Base-by-base conservation (phyloP, 2,888 invertebrate genomes). In the Scaptomyza parva region DNA sequence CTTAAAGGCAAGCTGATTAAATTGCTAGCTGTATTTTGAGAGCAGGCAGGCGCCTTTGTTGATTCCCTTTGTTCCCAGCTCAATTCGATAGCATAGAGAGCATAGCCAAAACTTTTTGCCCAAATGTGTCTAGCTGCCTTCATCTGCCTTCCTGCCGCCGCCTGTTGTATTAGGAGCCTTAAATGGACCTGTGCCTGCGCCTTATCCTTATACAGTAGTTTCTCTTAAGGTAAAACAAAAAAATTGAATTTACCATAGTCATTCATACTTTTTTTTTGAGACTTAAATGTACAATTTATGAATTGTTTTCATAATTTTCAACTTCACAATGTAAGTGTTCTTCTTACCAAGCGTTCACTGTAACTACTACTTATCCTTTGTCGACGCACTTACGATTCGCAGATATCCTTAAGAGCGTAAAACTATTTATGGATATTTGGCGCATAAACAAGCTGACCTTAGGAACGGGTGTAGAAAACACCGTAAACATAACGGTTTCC, bases 381-480 rank as follows among this genome's bases (percentile, higher is more conserved):
- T 45, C 77, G 70, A 73, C 76, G 77, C 76, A 77, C 71, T 76
- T 68, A 60, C 68, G 47, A 54, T 40, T 57, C 51, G 44, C 50
- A 28, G 67, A 60, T 33, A 60, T 44, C 53, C 82, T 63, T 75
- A 78, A 84, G 64, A 78, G 82, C 86, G 76, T 61, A 76, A 86
- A 86, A 83, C 86, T 86, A 83, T 83, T 83, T 83, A 86, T 83
- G 82, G 86, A 84, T 83, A 83, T 83, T 83, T 81, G 76, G 59
- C 78, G 87, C 86, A 83, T 83, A 83, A 83, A 83, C 82, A 86
- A 74, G 78, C 73, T 84, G 78, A 83, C 86, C 82, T 78, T 55
- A 69, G 75, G 63, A 55, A 54, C 41, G 68, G 62, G 64, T 39
- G 24, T 22, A 28, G 33, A 14, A 39, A 35, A 33, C 7, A 33